Conservation (phyloP, 2,888 invertebrate genomes). For the Drosophila borborema region DNA sequence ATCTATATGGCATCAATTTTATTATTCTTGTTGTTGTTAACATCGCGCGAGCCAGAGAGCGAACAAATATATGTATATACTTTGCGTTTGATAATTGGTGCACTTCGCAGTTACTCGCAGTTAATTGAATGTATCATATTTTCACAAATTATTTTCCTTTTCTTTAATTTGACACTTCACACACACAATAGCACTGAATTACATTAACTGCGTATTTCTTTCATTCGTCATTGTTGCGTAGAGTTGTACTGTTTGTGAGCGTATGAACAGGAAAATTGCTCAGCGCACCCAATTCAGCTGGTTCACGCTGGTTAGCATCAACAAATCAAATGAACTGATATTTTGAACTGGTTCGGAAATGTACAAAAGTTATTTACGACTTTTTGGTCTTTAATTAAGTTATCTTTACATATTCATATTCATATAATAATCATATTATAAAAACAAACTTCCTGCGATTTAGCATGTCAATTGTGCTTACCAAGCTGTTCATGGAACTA, state of each 20-base stretch:
- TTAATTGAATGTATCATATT: slow-evolving; percentile 48
- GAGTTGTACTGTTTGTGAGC: slow-evolving; percentile 35
- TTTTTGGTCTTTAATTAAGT: not conserved
- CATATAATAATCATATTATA: too few relatives aligned
- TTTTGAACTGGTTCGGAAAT: not conserved
- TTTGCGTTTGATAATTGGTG: slow-evolving; percentile 34
- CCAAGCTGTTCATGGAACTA: not conserved
- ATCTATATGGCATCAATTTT: slow-evolving; percentile 32
- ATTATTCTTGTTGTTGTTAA: slow-evolving; percentile 29
- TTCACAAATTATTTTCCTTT: slow-evolving; percentile 31
- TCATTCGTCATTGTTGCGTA: slow-evolving; percentile 60
- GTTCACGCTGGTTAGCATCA: not conserved
- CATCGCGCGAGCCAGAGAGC: slow-evolving; percentile 35
- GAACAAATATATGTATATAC: slow-evolving; percentile 20
- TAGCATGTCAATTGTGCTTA: not conserved
- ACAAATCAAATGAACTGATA: slow-evolving; percentile 2
- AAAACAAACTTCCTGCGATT: not conserved
- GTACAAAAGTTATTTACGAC: not conserved
- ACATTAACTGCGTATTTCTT: slow-evolving; percentile 59
- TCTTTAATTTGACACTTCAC: slow-evolving; percentile 31
- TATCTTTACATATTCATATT: not conserved
- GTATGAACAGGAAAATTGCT: slow-evolving; percentile 18
- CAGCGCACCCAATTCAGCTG: slow-evolving; percentile 20
- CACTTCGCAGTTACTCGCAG: slow-evolving; percentile 51
- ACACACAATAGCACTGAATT: slow-evolving; percentile 34